phyloP scores from a whole-genome alignment of 2,113 vertebrate genomes.

The Chauna torquata region DNA sequence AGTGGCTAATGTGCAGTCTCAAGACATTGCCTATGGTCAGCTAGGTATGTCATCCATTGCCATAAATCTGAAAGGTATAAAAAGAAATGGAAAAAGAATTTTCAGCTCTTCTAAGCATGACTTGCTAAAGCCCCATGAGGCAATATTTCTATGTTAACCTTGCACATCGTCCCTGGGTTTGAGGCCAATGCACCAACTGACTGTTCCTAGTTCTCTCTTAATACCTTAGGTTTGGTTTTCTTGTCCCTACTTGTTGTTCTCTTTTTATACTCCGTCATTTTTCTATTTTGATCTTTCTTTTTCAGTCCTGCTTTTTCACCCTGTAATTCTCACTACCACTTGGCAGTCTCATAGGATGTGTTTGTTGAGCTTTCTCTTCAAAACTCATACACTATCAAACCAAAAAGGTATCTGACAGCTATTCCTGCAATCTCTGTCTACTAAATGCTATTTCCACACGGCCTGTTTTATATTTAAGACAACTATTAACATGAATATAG shows the following conservation, averaged over 20 bases:
- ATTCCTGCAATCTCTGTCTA: not conserved
- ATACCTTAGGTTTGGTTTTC: not conserved
- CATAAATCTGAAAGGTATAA: not conserved
- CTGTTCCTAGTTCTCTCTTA: not conserved
- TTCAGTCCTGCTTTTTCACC: not conserved
- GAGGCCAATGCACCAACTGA: not conserved
- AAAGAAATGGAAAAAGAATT: not conserved
- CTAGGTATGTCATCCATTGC: not conserved
- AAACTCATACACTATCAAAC: not conserved
- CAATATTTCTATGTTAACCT: not conserved
- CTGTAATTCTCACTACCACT: not conserved
- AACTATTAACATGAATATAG: not conserved
- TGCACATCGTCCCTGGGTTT: not conserved
- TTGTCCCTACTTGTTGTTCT: not conserved
- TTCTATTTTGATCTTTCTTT: not conserved
- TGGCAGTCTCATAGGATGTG: not conserved
- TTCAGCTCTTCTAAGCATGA: not conserved
- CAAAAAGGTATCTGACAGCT: not conserved
- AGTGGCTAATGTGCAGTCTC: not conserved
- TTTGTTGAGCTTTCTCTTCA: not conserved
- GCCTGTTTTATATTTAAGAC: not conserved
- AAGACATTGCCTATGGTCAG: not conserved
- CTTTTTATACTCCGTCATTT: not conserved
- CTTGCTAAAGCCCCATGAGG: not conserved
- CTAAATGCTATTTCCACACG: not conserved